Evolutionary conservation across 2,888 invertebrate species (phyloP).

Genomic region (Dichetophora obliterata): DNA sequence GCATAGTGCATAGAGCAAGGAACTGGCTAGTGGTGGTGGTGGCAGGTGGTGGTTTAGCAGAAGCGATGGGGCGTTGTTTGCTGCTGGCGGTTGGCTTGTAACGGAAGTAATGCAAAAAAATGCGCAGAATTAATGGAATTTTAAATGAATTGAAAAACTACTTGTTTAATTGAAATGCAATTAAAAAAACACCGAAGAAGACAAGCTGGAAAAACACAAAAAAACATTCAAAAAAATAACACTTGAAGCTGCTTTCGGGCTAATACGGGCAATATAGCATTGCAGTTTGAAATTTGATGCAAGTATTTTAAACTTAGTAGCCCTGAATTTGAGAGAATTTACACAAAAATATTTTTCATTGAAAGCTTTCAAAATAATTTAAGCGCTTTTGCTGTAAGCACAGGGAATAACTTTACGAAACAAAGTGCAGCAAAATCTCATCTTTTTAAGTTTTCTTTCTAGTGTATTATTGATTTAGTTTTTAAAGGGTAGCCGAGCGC

Average conservation of each 20-base stretch:
- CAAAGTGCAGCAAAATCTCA: too few relatives aligned
- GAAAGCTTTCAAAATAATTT: not conserved
- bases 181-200: conserved; percentile 55
- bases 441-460: too few relatives aligned
- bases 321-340: too few relatives aligned
- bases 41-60: conserved; percentile 39
- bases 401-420: too few relatives aligned
- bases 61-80: not conserved
- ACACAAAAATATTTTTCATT: not conserved
- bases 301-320: too few relatives aligned
- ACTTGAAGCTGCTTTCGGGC: too few relatives aligned
- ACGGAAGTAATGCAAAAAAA: not conserved
- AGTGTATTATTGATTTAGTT: too few relatives aligned
- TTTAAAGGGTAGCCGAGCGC: too few relatives aligned
- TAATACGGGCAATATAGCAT: too few relatives aligned
- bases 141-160: conserved; percentile 51
- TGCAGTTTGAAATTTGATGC: too few relatives aligned
- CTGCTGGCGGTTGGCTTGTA: not conserved
- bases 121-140: conserved; percentile 38
- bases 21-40: not conserved
- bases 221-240: conserved; percentile 23
- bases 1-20: not conserved
- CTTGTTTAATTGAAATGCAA: conserved; percentile 66
- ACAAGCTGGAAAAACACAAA: conserved; percentile 24
- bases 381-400: not conserved